Evolutionary conservation across 2,888 invertebrate species (phyloP), one percentile per base, ranked within the genome.

Genomic region (Acronicta leporina): DNA sequence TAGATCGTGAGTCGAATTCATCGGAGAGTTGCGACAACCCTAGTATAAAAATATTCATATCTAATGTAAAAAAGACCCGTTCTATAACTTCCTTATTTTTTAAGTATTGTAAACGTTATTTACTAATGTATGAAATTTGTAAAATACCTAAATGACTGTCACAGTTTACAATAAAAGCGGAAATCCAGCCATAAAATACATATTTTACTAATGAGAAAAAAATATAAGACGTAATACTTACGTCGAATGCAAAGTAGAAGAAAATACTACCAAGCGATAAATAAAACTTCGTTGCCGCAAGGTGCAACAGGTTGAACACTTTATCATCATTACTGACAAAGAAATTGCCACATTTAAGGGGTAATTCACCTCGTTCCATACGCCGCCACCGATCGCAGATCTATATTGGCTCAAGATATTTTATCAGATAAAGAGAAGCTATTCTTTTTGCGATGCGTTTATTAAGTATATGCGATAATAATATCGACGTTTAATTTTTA

Each of bases 321-420:
- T 70, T 54, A 74, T 73, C 70, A 60, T 73, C 44, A 60, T 74
- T 70, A 70, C 41, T 60, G 66, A 66, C 74, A 57, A 57, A 54
- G 51, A 20, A 52, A 73, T 71, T 69, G 64, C 62, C 41, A 53
- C 55, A 65, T 56, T 63, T 52, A 58, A 66, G 48, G 48, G 55
- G 70, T 70, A 74, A 69, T 59, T 57, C 62, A 57, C 57, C 66
- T 70, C 56, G 57, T 51, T 62, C 44, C 43, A 35, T 56, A 52
- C 20, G 15, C 35, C n/a, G n/a, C n/a, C n/a, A n/a, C n/a, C 27
- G 59, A 44, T 65, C 51, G 48, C 44, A 20, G 42, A 42, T 58
- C 38, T 43, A 15, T 55, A 52, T 70, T 58, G 57, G 55, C 20
- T 43, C 44, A 57, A 47, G 33, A 33, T 44, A 46, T 35, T 48